These are phyloP conservation scores for Neoarius graeffei DNA, from an alignment of 2,113 vertebrate species.

Conservation along the genomic window DNA sequence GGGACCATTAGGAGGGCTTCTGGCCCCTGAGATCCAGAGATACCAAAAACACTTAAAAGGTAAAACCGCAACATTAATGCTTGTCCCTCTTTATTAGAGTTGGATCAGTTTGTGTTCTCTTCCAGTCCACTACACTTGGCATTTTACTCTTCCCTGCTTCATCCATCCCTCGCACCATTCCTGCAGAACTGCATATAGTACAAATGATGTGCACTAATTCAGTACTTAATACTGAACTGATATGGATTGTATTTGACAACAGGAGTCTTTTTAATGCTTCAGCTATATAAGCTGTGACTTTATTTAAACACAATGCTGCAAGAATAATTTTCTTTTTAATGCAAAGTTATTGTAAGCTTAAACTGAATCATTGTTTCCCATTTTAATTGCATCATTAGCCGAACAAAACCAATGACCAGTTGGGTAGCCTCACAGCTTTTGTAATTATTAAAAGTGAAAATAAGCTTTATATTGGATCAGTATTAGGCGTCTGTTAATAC, in stretches of 20 bases:
- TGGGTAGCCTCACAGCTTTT: not conserved
- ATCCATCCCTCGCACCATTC: not conserved
- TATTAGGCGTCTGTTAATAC: not conserved
- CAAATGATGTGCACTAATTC: not conserved
- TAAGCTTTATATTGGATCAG: not conserved
- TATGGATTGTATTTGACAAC: not conserved
- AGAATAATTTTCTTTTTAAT: not conserved
- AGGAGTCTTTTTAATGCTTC: not conserved
- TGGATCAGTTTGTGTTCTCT: not conserved
- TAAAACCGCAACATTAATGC: slow-evolving; percentile 56
- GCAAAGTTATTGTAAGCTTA: not conserved
- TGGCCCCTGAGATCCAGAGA: slow-evolving; percentile 90
- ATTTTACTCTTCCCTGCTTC: slow-evolving; percentile 44
- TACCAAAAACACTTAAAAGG: slow-evolving; percentile 94
- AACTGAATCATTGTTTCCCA: not conserved
- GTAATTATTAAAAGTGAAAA: not conserved
- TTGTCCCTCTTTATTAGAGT: not conserved
- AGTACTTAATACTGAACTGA: not conserved
- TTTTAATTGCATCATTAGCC: not conserved
- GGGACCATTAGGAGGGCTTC: slow-evolving; percentile 88
- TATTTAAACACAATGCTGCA: not conserved
- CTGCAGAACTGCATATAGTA: slow-evolving; percentile 28
- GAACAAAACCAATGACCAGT: not conserved
- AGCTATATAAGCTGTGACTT: not conserved
- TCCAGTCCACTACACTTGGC: not conserved